A percentile compares a stretch with the other conserved stretches of the same genome.
These are phyloP conservation scores for Strongylocentrotus purpuratus DNA, from an alignment of 35 echinoderm and acorn worm genomes.

Conservation along the genomic window DNA sequence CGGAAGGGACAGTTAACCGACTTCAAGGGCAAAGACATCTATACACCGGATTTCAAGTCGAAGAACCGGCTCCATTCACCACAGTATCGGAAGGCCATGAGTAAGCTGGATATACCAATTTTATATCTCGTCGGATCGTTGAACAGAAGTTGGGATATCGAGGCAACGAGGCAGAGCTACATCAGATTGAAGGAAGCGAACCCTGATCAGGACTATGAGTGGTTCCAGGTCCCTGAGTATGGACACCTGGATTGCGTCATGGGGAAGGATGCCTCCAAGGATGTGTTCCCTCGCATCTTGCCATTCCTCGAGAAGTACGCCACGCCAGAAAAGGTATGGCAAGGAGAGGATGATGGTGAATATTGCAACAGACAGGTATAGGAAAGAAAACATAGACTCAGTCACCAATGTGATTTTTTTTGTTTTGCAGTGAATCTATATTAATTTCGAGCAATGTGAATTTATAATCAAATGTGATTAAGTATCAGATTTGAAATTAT, in stretches of 20 bases:
- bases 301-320: conserved; percentile 66
- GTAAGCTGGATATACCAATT: not conserved
- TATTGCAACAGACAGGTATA: not conserved
- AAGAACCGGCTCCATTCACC: conserved; percentile 27
- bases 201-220: conserved; percentile 64
- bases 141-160: conserved; percentile 63
- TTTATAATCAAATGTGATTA: no score
- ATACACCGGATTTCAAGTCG: conserved; percentile 49
- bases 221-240: conserved; percentile 59
- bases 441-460: no score
- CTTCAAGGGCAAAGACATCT: not conserved
- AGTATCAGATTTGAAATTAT: no score
- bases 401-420: no score
- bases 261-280: conserved; percentile 54
- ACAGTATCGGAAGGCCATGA: not conserved
- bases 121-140: conserved; percentile 16
- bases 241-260: conserved; percentile 77
- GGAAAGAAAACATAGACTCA: not conserved
- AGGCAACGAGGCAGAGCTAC: conserved; percentile 55
- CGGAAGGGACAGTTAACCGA: conserved; percentile 37
- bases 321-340: not conserved
- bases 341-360: not conserved
- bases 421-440: no score
- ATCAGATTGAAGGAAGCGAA: conserved; percentile 57
- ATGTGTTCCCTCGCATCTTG: conserved; percentile 63